Conservation (phyloP, 2,797 vertebrate species). For the Lagorchestes hirsutus region DNA sequence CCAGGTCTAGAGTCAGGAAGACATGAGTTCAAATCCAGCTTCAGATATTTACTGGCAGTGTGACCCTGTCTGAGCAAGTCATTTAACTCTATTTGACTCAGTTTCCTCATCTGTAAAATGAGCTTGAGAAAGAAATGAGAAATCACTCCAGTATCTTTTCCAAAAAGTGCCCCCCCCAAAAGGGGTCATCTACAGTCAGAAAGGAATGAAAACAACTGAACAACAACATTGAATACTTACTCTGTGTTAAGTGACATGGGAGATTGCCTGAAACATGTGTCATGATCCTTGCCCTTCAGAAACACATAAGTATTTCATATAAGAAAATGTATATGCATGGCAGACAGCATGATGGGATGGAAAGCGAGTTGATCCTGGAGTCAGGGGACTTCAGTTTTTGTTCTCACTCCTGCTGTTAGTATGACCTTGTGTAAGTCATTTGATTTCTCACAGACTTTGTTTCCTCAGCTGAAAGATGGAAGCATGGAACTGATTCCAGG, state of each 20-base stretch:
- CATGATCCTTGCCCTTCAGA: neutral
- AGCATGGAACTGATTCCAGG: neutral
- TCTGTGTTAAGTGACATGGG: neutral
- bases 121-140: neutral
- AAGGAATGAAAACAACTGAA: neutral
- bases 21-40: neutral
- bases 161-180: neutral
- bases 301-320: neutral
- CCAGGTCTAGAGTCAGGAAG: neutral
- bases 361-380: neutral
- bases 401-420: neutral
- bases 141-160: neutral
- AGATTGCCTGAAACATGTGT: neutral
- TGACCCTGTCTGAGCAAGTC: neutral
- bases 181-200: neutral
- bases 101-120: neutral
- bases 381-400: neutral
- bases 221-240: neutral
- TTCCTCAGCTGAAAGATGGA: neutral
- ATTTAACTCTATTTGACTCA: neutral
- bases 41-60: neutral
- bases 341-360: neutral
- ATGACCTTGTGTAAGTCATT: neutral
- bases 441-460: neutral
- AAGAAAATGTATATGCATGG: neutral